Conservation (phyloP, 2,113 vertebrate species). For the Ameiurus melas region DNA sequence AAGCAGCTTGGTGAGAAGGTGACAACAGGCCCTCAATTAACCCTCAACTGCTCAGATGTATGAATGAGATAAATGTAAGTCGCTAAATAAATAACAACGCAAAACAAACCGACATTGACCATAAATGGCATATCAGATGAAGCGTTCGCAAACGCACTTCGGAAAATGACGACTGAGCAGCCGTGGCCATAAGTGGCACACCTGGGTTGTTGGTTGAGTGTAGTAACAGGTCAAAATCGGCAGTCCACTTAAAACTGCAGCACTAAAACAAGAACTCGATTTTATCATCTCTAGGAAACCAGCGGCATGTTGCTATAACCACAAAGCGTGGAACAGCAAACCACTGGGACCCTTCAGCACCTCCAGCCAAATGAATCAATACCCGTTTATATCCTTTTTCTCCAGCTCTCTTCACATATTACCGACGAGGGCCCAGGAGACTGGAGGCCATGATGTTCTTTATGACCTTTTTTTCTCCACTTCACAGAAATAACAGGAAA, state of each 20-base stretch:
- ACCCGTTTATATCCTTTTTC: slow-evolving; percentile 39
- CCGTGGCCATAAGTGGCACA: neutral
- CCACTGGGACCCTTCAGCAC: slow-evolving; percentile 3
- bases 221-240: neutral
- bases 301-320: slow-evolving; percentile 41
- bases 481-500: slow-evolving; percentile 5
- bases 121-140: neutral
- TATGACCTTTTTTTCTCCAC: slow-evolving; percentile 9
- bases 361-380: slow-evolving; percentile 45
- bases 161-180: too few relatives aligned
- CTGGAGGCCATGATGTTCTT: slow-evolving; percentile 13
- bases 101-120: neutral
- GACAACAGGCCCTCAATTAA: too few relatives aligned
- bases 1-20: too few relatives aligned
- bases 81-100: neutral
- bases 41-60: too few relatives aligned
- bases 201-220: neutral
- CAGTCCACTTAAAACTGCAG: slow-evolving; percentile 13
- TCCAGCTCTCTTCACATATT: slow-evolving; percentile 22
- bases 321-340: slow-evolving; percentile 30
- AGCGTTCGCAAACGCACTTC: neutral
- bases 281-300: slow-evolving; percentile 17
- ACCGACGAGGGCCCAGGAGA: slow-evolving; percentile 7
- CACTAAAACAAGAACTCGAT: slow-evolving; percentile 20
- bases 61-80: too few relatives aligned